phyloP scores from a whole-genome alignment of 1,140 invertebrate species.

The Akabosia matsudoensis region DNA sequence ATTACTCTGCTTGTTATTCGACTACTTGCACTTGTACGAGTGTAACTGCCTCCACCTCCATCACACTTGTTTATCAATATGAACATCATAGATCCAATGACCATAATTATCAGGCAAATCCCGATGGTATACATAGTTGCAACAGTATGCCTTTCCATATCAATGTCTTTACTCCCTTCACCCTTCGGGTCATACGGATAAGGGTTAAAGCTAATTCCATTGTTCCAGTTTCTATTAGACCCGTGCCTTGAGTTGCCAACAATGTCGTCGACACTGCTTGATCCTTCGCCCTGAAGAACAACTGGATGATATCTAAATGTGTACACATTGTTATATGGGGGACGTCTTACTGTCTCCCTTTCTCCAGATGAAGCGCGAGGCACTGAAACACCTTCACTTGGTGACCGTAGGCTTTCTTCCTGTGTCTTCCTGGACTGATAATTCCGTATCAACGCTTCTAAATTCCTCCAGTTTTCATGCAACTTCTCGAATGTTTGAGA shows the following conservation, averaged over 20 bases:
- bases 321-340: background rate
- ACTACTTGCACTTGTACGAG: background rate
- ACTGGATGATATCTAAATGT: background rate
- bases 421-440: background rate
- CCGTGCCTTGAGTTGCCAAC: background rate
- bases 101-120: slow-evolving; percentile 24
- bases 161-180: background rate
- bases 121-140: slow-evolving; percentile 29
- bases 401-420: background rate
- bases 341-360: background rate
- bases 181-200: slow-evolving; percentile 6
- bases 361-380: background rate
- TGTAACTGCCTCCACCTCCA: slow-evolving; percentile 15
- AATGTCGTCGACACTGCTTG: background rate
- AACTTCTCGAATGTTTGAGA: slow-evolving; percentile 7
- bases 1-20: background rate
- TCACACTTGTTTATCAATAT: slow-evolving; percentile 31
- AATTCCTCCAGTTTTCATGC: slow-evolving; percentile 9
- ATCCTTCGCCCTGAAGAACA: background rate
- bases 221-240: background rate
- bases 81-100: slow-evolving; percentile 20
- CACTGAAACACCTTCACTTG: background rate
- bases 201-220: background rate
- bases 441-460: background rate
- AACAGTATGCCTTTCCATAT: slow-evolving; percentile 31